phyloP scores from a whole-genome alignment of 2,113 vertebrate species.

The Tinamus guttatus region DNA sequence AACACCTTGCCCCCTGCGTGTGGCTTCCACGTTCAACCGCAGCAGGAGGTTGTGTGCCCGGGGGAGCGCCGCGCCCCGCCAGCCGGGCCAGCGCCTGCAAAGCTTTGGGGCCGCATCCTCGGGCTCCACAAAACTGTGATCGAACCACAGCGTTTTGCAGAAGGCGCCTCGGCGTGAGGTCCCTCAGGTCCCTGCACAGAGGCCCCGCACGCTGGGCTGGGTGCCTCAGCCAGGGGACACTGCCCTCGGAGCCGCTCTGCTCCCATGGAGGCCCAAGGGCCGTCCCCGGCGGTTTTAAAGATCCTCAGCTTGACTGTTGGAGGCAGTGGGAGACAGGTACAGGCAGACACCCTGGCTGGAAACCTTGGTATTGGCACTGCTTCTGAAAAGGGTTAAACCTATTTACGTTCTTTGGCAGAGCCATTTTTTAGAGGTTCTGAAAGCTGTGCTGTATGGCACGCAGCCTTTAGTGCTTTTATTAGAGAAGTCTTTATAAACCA shows the following conservation, averaged over 20 bases:
- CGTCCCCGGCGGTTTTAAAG: background rate
- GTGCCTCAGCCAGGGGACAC: background rate
- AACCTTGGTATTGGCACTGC: background rate
- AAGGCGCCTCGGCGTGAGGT: background rate
- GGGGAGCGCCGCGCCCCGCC: background rate
- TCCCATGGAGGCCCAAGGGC: background rate
- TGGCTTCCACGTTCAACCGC: background rate
- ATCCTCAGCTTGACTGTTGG: background rate
- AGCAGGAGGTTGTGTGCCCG: background rate
- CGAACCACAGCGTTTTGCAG: accelerated
- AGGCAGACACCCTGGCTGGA: slow-evolving; percentile 26
- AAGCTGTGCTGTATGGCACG: background rate
- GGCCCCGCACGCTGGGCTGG: background rate
- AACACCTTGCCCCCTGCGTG: background rate
- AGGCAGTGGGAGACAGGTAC: slow-evolving; percentile 33
- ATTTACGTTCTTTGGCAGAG: background rate
- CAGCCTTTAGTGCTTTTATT: background rate
- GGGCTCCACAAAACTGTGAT: background rate
- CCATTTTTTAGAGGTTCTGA: background rate
- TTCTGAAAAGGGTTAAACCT: slow-evolving; percentile 34
- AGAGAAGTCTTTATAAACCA: background rate
- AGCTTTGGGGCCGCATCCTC: background rate
- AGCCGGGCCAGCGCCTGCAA: background rate
- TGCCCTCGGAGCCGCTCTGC: background rate
- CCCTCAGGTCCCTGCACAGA: background rate